Conservation (phyloP, 2,113 vertebrate genomes). For the Silurus asotus region DNA sequence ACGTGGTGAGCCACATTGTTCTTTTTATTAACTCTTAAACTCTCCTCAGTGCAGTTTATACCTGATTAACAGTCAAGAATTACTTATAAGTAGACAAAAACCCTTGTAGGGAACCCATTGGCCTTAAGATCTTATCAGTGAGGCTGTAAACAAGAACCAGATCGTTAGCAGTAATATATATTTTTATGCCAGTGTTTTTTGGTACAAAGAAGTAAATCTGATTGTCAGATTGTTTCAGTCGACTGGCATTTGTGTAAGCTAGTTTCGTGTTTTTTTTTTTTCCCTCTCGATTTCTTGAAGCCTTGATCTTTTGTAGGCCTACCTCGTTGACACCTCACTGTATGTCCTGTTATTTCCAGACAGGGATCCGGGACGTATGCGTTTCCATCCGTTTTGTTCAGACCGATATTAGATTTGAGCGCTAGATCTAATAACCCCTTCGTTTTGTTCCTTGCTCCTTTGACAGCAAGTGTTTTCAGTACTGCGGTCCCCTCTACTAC, state of each 20-base stretch:
- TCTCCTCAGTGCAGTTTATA: not conserved
- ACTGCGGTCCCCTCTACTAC: constrained; percentile 35
- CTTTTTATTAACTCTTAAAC: not conserved
- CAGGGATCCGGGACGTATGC: constrained; percentile 17
- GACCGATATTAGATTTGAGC: constrained; percentile 13
- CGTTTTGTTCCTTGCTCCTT: constrained; percentile 11
- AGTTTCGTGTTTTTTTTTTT: not conserved
- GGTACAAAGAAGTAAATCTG: constrained; percentile 3
- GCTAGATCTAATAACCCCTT: constrained; percentile 9
- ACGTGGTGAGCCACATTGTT: not conserved
- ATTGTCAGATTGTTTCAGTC: not conserved
- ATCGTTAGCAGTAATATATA: not conserved
- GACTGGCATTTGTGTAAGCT: not conserved
- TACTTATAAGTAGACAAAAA: no score
- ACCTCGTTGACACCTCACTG: constrained; percentile 6
- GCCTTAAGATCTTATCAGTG: constrained; percentile 23
- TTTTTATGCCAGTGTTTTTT: constrained; percentile 12
- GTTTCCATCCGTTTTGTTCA: constrained; percentile 19
- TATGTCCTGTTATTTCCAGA: constrained; percentile 23
- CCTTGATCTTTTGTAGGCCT: constrained; percentile 21
- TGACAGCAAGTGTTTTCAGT: constrained; percentile 26
- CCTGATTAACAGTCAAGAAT: not conserved
- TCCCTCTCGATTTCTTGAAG: not conserved
- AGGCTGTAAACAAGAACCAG: not conserved
- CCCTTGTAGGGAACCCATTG: not conserved